Evolutionary conservation across 2,797 vertebrate genomes (phyloP), one percentile per base, ranked within the genome.

Genomic region (Pseudomugil gertrudae): DNA sequence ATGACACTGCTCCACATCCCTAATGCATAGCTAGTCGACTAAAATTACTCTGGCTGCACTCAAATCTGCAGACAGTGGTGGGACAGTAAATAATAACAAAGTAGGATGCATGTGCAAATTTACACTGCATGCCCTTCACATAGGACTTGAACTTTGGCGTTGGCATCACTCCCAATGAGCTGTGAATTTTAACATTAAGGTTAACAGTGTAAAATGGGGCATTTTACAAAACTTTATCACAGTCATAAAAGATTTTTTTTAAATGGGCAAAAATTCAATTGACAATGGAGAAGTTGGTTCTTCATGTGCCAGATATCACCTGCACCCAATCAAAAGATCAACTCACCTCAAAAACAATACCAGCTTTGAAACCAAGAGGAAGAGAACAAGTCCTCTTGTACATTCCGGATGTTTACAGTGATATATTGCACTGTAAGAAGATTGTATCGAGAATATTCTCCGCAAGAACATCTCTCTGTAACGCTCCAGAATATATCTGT

Each of bases 21-120:
- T 92, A 89, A 93, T 91, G 87, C 84, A 84, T 78, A 80, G 70
- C 81, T 66, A 60, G 62, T 72, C 80, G 73, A 85, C 75, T 32
- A 66, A 84, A 84, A 89, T 81, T 74, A 90, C 87, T 85, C 69
- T 72, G 66, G 73, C 74, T 77, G 73, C 62, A 76, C 54, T 82
- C 66, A 78, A 78, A 87, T 72, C 67, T 64, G 62, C 62, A 76
- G 65, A 76, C 26, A 51, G 56, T 74, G 66, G 73, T 84, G 27
- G 73, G 66, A 78, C 62, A 66, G 76, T 80, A 81, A 88, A 85
- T 90, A 85, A 76, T 79, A 76, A 68, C 76, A 79, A 82, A 87
- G 87, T 81, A 79, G 52, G 60, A 70, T 61, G 78, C 76, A 9
- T 38, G 59, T 57, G 43, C 27, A 50, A 67, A 58, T 30, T 5